Evolutionary conservation across 1,140 invertebrate genomes (phyloP).

Genomic region (Leptopilina boulardi): DNA sequence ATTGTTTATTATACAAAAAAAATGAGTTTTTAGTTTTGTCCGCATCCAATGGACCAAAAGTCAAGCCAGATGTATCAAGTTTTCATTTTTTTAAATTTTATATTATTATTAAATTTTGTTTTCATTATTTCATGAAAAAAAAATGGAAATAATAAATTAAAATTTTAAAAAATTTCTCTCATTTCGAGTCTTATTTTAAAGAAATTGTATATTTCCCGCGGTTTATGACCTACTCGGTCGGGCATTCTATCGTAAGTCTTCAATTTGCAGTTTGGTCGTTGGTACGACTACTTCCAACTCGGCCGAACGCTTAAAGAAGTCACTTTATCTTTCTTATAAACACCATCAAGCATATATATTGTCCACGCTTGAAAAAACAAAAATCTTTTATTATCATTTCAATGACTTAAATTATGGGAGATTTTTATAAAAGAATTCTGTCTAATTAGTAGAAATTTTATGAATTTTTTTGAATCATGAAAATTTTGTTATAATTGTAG

Average conservation of each 20-base stretch:
- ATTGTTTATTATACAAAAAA: no score
- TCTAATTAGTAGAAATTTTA: slow-evolving; percentile 8
- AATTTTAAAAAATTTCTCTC: no score
- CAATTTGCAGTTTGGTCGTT: slow-evolving; percentile 20
- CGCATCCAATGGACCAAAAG: no score
- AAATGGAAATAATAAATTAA: no score
- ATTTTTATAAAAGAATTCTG: background rate
- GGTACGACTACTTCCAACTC: slow-evolving; percentile 12
- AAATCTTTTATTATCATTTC: background rate
- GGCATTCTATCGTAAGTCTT: background rate
- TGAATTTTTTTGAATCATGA: background rate
- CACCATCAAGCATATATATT: background rate
- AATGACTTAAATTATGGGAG: slow-evolving; percentile 38
- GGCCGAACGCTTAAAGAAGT: background rate
- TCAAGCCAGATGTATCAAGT: no score
- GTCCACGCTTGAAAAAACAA: background rate
- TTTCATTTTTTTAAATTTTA: no score
- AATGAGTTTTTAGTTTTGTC: no score
- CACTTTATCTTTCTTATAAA: slow-evolving; percentile 14
- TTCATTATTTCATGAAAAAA: no score
- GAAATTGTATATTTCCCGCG: background rate
- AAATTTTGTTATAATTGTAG: no score
- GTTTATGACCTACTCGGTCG: background rate
- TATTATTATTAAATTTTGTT: no score
- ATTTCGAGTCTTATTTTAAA: background rate